Percentiles rank a stretch among this genome's conserved stretches.
These are phyloP conservation scores for Tenualosa thibaudeaui DNA, from an alignment of 2,797 vertebrate species.

Conservation along the genomic window DNA sequence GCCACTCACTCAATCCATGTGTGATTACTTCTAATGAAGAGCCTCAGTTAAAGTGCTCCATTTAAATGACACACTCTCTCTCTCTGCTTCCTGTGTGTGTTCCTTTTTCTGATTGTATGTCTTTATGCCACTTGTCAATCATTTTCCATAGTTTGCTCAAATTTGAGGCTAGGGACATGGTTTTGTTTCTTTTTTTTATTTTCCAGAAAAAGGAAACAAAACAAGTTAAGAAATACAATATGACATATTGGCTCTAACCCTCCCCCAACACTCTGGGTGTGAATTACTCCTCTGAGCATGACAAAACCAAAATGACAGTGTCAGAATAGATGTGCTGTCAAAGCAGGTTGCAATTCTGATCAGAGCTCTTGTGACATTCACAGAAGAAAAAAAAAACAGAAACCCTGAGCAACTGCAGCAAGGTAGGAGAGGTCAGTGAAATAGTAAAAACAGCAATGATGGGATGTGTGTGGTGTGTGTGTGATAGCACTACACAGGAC, in stretches of 20 bases:
- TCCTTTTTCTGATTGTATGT: not conserved
- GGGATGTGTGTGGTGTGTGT: not conserved
- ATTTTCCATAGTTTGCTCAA: not conserved
- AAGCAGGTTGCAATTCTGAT: not conserved
- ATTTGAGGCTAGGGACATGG: not conserved
- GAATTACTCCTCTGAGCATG: not conserved
- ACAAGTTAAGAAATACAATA: not conserved
- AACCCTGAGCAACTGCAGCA: not conserved
- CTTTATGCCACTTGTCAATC: not conserved
- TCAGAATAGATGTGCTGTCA: not conserved
- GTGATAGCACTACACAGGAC: not conserved
- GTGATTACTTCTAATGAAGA: constrained; percentile 8
- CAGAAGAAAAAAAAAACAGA: not conserved
- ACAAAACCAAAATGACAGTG: not conserved
- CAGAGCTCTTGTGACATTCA: not conserved
- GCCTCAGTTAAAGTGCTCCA: constrained; percentile 11
- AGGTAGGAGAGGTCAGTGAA: too few relatives aligned
- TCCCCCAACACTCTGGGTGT: not conserved
- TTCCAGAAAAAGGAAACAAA: not conserved
- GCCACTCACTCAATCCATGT: constrained; percentile 8
- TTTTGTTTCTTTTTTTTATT: not conserved
- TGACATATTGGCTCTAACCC: not conserved
- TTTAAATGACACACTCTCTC: not conserved
- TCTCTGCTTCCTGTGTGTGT: not conserved
- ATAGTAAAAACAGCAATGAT: not conserved